Evolutionary conservation across 2,113 vertebrate species (phyloP).

Genomic region (Pachyramphus minor): DNA sequence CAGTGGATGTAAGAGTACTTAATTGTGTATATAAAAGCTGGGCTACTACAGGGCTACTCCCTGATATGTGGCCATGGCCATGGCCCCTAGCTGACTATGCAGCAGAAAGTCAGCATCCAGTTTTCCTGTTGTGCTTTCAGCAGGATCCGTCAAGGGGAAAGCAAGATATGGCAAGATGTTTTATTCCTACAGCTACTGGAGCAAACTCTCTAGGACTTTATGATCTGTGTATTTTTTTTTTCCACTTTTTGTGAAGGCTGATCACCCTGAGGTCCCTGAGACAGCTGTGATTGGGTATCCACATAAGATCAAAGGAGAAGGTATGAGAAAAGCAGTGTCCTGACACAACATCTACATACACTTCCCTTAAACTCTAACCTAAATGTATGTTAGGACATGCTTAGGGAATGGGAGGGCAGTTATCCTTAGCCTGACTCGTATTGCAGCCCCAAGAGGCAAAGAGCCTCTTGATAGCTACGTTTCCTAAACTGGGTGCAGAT

Average conservation of each 20-base stretch:
- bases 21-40: neutral
- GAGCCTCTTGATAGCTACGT: neutral
- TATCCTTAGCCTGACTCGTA: neutral
- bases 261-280: constrained; percentile 88
- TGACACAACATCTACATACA: neutral
- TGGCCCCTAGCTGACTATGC: neutral
- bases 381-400: neutral
- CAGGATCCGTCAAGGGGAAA: neutral
- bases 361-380: neutral
- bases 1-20: neutral
- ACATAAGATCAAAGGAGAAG: constrained; percentile 91
- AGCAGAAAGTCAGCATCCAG: neutral
- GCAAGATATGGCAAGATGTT: neutral
- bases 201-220: neutral
- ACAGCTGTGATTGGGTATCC: constrained; percentile 87
- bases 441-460: neutral
- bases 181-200: neutral
- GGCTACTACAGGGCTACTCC: neutral
- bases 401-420: neutral
- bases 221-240: neutral
- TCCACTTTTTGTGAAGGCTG: constrained; percentile 72
- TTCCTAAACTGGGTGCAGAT: neutral
- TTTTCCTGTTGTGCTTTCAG: neutral
- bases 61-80: rapidly evolving
- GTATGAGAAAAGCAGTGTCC: constrained; percentile 63